A percentile compares a stretch with the other conserved stretches of the same genome.
Conservation (phyloP, 1,140 invertebrate species). For the Drosophila kurseongensis region DNA sequence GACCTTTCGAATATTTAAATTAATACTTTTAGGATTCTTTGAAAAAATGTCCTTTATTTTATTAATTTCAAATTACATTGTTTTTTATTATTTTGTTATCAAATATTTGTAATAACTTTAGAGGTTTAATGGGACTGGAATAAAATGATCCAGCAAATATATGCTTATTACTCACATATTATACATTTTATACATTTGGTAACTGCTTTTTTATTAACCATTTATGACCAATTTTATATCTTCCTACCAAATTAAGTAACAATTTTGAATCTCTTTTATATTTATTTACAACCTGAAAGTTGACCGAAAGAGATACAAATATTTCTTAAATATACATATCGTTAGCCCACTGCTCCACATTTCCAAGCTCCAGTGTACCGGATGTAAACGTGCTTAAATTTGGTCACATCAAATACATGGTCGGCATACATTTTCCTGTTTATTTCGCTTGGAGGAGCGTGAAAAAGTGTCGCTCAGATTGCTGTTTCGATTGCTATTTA, state of each 20-base stretch:
- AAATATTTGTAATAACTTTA: too few species aligned
- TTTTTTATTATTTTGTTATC: not conserved
- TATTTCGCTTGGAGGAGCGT: constrained; percentile 75
- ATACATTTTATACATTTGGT: too few species aligned
- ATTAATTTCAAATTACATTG: too few species aligned
- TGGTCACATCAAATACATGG: constrained; percentile 49
- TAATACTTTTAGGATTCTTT: not conserved
- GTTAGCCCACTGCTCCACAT: too few species aligned
- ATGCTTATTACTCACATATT: too few species aligned
- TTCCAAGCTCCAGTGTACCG: not conserved
- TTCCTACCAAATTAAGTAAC: too few species aligned
- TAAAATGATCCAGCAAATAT: too few species aligned
- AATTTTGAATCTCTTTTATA: not conserved
- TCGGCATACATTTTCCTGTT: constrained; percentile 67
- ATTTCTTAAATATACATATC: too few species aligned
- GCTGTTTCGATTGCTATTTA: constrained; percentile 47
- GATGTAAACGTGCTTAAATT: constrained; percentile 4
- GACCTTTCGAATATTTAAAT: not conserved
- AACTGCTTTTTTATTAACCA: too few species aligned
- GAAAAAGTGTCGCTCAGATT: constrained; percentile 62
- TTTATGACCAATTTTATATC: not conserved
- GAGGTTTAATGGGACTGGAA: too few species aligned
- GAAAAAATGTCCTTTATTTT: not conserved
- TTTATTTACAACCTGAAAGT: too few species aligned
- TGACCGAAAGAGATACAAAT: too few species aligned